phyloP scores from a whole-genome alignment of 2,888 invertebrate genomes.

The Conistra vaccinii region DNA sequence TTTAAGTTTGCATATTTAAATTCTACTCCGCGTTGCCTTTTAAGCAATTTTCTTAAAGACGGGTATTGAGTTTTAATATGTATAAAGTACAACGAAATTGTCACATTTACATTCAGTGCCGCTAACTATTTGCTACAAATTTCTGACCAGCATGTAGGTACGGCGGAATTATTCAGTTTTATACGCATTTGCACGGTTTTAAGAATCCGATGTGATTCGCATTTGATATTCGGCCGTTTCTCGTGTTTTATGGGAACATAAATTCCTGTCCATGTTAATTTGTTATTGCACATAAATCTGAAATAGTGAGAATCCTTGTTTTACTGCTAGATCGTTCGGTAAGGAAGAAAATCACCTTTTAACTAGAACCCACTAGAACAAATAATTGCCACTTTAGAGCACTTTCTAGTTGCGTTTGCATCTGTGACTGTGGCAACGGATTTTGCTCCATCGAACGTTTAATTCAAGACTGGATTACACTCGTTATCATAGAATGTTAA shows the following conservation, averaged over 20 bases:
- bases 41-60: constrained; percentile 68
- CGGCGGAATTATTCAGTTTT: constrained; percentile 57
- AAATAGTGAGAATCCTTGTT: constrained; percentile 11
- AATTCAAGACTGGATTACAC: constrained; percentile 25
- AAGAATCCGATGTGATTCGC: constrained; percentile 67
- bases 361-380: constrained; percentile 48
- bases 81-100: constrained; percentile 68
- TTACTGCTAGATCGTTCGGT: constrained; percentile 1
- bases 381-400: constrained; percentile 57
- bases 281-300: constrained; percentile 29
- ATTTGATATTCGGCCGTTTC: constrained; percentile 58
- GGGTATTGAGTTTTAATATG: constrained; percentile 70
- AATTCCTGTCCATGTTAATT: constrained; percentile 46
- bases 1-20: constrained; percentile 53
- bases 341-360: constrained; percentile 1
- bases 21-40: constrained; percentile 59
- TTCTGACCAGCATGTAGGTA: constrained; percentile 52
- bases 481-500: constrained; percentile 19
- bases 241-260: constrained; percentile 55
- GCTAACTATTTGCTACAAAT: constrained; percentile 68
- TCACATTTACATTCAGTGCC: constrained; percentile 72
- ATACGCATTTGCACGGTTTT: constrained; percentile 66
- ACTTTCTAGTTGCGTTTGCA: constrained; percentile 57
- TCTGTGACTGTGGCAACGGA: constrained; percentile 15
- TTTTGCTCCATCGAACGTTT: constrained; percentile 8